Evolutionary conservation across 2,113 vertebrate genomes (phyloP).

Genomic region (Apodemus speciosus): DNA sequence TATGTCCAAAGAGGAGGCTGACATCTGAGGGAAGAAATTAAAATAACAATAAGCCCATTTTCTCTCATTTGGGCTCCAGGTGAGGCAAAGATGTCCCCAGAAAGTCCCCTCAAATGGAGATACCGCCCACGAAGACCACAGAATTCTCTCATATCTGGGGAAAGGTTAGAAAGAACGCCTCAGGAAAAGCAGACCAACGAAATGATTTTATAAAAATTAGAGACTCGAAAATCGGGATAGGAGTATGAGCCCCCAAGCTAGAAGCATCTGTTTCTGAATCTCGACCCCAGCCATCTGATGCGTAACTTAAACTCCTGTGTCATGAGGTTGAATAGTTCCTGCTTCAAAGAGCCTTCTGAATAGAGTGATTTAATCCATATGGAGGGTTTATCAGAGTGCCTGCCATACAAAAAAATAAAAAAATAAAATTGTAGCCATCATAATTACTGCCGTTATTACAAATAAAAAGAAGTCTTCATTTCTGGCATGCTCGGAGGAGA

Average conservation of each 20-base stretch:
- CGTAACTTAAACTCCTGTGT: not conserved
- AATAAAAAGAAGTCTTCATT: conserved; percentile 51
- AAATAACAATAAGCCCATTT: conserved; percentile 38
- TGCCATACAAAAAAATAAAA: not conserved
- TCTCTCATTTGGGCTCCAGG: conserved; percentile 57
- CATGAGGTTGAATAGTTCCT: not conserved
- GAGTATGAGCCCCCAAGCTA: not conserved
- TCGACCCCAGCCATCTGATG: not conserved
- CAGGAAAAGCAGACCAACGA: not conserved
- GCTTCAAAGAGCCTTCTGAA: not conserved
- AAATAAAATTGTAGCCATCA: not conserved
- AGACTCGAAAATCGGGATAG: not conserved
- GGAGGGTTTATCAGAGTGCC: not conserved
- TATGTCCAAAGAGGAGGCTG: conserved; percentile 71
- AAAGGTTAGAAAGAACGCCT: not conserved
- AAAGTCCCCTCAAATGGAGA: not conserved
- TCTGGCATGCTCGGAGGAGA: conserved; percentile 12
- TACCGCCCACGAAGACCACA: not conserved
- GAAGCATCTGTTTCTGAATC: conserved; percentile 36
- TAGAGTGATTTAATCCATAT: not conserved
- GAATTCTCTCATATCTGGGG: not conserved
- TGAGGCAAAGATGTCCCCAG: not conserved
- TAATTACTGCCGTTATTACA: conserved; percentile 38
- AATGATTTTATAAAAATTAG: conserved; percentile 14
- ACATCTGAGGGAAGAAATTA: conserved; percentile 74